Evolutionary conservation across 2,797 vertebrate genomes (phyloP).

Genomic region (Vireo griseus): DNA sequence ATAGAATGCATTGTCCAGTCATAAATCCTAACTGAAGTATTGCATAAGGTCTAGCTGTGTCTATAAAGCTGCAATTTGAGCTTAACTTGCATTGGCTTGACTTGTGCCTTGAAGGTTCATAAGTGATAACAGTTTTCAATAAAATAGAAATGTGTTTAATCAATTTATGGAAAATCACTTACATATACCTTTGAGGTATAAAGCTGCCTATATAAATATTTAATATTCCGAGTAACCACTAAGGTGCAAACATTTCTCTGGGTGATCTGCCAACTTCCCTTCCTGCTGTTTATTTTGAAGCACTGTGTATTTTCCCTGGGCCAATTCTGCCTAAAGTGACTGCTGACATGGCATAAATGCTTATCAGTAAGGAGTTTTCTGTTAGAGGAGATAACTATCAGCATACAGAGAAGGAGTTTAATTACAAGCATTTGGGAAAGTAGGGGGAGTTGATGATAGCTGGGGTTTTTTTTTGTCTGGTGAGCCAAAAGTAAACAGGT

Average conservation of each 20-base stretch:
- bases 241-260: conserved; percentile 23
- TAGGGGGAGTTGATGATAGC: conserved; percentile 34
- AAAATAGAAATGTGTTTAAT: conserved; percentile 1
- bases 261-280: conserved; percentile 27
- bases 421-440: conserved; percentile 39
- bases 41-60: background rate
- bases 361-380: conserved; percentile 35
- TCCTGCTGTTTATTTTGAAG: conserved; percentile 44
- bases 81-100: background rate
- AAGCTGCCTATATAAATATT: conserved; percentile 58
- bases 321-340: conserved; percentile 44
- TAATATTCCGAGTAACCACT: conserved; percentile 10
- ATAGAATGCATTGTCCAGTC: background rate
- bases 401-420: conserved; percentile 25
- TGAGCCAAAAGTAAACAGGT: conserved; percentile 30
- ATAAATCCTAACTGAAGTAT: background rate
- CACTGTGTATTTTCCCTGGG: conserved; percentile 2
- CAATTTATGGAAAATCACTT: conserved; percentile 24
- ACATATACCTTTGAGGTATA: background rate
- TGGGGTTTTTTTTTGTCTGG: background rate
- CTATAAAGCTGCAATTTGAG: background rate
- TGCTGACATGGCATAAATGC: conserved; percentile 52
- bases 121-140: background rate
- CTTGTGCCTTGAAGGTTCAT: background rate
- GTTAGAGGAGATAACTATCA: conserved; percentile 31